phyloP scores from a whole-genome alignment of 2,888 invertebrate genomes.

The Cephus runcator region DNA sequence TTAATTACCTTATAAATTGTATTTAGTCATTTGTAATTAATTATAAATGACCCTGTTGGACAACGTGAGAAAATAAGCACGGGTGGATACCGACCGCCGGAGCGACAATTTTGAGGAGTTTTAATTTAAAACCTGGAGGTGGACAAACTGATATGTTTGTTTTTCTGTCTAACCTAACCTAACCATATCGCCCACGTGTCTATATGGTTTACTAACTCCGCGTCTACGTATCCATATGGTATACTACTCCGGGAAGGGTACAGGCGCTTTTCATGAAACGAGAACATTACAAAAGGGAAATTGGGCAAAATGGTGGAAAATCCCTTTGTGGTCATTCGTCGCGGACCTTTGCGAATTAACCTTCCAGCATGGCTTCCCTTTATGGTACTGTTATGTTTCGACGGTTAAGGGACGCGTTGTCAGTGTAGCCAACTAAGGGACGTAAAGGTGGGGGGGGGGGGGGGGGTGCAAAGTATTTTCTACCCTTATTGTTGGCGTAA shows the following conservation, averaged over 20 bases:
- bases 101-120: no score
- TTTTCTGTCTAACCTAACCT: no score
- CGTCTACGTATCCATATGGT: neutral
- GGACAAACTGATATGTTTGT: no score
- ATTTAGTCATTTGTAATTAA: no score
- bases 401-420: constrained; percentile 26
- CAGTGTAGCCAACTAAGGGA: neutral
- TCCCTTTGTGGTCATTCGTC: constrained; percentile 35
- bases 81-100: no score
- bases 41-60: no score
- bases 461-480: neutral
- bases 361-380: constrained; percentile 21
- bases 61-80: no score
- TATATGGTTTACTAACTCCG: no score
- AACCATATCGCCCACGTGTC: no score
- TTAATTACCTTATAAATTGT: no score
- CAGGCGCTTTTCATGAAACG: neutral
- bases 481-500: neutral
- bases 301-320: constrained; percentile 33
- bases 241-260: neutral
- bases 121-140: no score
- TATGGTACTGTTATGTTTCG: constrained; percentile 33
- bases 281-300: constrained; percentile 30
- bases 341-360: constrained; percentile 28
- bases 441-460: neutral